Evolutionary conservation across 1,140 invertebrate species (phyloP).

Genomic region (Chironomus striatipennis): DNA sequence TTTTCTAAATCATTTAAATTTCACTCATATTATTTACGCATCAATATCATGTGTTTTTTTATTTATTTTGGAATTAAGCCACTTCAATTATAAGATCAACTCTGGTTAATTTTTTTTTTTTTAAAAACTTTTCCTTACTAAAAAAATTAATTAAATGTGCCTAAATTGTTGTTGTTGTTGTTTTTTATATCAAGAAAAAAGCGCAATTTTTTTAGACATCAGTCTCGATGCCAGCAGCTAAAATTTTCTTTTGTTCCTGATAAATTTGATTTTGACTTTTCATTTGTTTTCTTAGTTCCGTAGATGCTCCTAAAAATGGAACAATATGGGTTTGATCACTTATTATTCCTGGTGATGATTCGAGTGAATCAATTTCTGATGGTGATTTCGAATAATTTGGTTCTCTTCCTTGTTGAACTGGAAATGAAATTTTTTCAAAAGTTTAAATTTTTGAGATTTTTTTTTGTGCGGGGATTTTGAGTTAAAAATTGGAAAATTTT

Average conservation of each 20-base stretch:
- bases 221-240: constrained; percentile 79
- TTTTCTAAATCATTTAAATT: not conserved
- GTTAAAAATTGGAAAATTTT: too few species aligned
- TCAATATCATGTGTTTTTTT: not conserved
- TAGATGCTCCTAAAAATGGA: not conserved
- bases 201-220: constrained; percentile 72
- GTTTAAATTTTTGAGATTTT: too few species aligned
- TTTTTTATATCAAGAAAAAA: not conserved
- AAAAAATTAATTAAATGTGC: not conserved
- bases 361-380: constrained; percentile 75
- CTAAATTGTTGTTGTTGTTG: not conserved
- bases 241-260: constrained; percentile 69
- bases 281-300: constrained; percentile 24
- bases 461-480: too few species aligned
- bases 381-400: constrained; percentile 77
- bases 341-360: constrained; percentile 50
- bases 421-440: too few species aligned
- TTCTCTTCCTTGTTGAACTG: constrained; percentile 74
- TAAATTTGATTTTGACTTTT: constrained; percentile 58
- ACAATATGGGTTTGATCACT: constrained; percentile 19
- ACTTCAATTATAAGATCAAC: constrained; percentile 14
- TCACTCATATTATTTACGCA: not conserved
- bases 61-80: not conserved
- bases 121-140: not conserved
- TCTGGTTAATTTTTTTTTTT: not conserved